phyloP scores from a whole-genome alignment of 2,888 invertebrate species.

The Drosophila nr. fundita region DNA sequence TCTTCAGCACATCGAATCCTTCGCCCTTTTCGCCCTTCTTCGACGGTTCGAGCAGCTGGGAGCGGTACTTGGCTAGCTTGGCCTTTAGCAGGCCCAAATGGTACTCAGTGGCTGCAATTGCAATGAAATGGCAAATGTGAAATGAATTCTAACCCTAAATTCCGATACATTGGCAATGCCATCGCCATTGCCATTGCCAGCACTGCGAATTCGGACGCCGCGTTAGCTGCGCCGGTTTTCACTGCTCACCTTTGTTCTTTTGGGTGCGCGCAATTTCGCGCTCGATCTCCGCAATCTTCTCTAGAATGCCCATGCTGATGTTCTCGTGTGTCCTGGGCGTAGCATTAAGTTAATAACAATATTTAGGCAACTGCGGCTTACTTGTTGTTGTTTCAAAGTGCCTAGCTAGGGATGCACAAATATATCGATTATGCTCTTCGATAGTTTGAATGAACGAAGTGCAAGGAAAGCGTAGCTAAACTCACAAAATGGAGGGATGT shows the following conservation, averaged over 20 bases:
- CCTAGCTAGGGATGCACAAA: conserved; percentile 14
- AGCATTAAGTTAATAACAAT: conserved; percentile 68
- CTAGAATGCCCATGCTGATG: conserved; percentile 96
- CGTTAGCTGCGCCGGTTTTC: conserved; percentile 49
- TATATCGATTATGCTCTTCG: conserved; percentile 12
- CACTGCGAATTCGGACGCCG: conserved; percentile 55
- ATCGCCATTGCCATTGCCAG: conserved; percentile 48
- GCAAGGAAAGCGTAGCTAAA: no score
- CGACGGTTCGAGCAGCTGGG: conserved; percentile 96
- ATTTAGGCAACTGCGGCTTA: conserved; percentile 24
- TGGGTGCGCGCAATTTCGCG: conserved; percentile 99
- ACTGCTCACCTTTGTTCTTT: conserved; percentile 97
- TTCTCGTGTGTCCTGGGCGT: conserved; percentile 23
- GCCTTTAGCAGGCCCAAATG: conserved; percentile 99
- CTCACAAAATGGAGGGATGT: background rate
- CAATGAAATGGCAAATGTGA: conserved; percentile 12
- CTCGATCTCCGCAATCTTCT: conserved; percentile 99
- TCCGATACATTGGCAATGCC: conserved; percentile 45
- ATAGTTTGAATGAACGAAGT: background rate
- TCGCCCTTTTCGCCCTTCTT: conserved; percentile 98
- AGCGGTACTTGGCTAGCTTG: conserved; percentile 96
- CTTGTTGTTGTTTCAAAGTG: conserved; percentile 54
- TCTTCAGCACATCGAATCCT: conserved; percentile 99
- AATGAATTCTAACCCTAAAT: conserved; percentile 78
- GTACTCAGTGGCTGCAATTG: conserved; percentile 95